phyloP scores from a whole-genome alignment of 2,797 vertebrate genomes.

The Sciurus vulgaris region DNA sequence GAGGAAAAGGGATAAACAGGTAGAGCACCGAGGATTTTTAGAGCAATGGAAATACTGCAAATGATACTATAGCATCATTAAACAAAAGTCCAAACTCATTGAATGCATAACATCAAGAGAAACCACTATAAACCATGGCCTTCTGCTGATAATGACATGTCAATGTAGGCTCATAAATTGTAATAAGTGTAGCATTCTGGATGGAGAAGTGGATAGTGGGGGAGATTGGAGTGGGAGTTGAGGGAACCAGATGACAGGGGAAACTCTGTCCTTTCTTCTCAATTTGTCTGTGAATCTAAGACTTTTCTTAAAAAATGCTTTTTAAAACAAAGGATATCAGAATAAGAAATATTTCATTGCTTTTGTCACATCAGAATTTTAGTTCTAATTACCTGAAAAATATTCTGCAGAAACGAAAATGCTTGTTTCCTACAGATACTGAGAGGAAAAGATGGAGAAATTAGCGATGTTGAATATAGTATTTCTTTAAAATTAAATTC shows the following conservation, averaged over 20 bases:
- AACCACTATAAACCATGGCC: no score
- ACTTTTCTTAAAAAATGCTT: neutral
- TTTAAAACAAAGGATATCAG: neutral
- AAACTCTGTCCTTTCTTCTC: neutral
- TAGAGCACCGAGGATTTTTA: neutral
- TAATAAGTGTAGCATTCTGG: neutral
- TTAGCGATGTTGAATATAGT: neutral
- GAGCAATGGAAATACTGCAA: neutral
- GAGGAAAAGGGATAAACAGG: neutral
- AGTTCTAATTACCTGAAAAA: neutral
- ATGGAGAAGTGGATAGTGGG: neutral
- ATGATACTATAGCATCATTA: neutral
- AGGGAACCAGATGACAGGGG: neutral
- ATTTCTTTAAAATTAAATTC: constrained; percentile 48
- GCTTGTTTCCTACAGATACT: neutral
- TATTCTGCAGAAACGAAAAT: neutral
- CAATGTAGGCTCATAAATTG: neutral
- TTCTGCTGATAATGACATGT: no score
- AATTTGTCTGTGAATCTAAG: neutral
- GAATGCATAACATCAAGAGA: neutral
- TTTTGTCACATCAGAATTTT: constrained; percentile 31
- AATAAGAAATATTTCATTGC: constrained; percentile 12
- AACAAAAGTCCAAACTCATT: neutral
- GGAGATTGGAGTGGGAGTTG: neutral
- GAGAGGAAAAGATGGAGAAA: neutral